Percentiles rank a stretch among this genome's conserved stretches.
These are phyloP conservation scores for Dexiosoma caninum DNA, from an alignment of 2,888 invertebrate genomes.

Conservation along the genomic window DNA sequence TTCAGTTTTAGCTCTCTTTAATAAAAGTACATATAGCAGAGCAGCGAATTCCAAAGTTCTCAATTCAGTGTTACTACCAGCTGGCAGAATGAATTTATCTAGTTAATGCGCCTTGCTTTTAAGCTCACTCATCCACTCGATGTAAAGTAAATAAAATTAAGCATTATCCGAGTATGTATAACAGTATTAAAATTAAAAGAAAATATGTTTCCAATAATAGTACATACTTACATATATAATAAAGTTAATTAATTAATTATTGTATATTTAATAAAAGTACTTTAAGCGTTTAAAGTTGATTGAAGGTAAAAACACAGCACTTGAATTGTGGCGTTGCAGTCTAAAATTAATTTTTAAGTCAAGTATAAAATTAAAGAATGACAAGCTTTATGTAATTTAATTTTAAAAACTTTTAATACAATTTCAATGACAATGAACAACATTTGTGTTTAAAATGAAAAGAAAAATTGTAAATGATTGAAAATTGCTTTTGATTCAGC, in stretches of 20 bases:
- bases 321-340: conserved; percentile 46
- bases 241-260: conserved; percentile 28
- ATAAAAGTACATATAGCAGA: too few species aligned
- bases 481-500: too few species aligned
- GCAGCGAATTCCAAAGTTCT: too few species aligned
- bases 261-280: conserved; percentile 6
- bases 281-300: conserved; percentile 7
- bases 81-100: not conserved
- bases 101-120: not conserved
- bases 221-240: conserved; percentile 12
- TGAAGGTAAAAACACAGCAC: conserved; percentile 13
- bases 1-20: too few species aligned
- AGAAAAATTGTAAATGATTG: not conserved
- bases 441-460: not conserved
- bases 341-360: conserved; percentile 53
- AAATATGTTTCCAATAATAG: conserved; percentile 8
- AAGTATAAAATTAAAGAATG: not conserved
- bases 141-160: conserved; percentile 10
- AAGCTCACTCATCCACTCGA: conserved; percentile 9
- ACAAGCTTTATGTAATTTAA: not conserved
- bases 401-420: not conserved
- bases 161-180: not conserved
- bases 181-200: conserved; percentile 19
- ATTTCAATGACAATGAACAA: not conserved
- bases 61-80: too few species aligned